Evolutionary conservation across 1,140 invertebrate genomes (phyloP).

Genomic region (Diplogasteroides magnus): DNA sequence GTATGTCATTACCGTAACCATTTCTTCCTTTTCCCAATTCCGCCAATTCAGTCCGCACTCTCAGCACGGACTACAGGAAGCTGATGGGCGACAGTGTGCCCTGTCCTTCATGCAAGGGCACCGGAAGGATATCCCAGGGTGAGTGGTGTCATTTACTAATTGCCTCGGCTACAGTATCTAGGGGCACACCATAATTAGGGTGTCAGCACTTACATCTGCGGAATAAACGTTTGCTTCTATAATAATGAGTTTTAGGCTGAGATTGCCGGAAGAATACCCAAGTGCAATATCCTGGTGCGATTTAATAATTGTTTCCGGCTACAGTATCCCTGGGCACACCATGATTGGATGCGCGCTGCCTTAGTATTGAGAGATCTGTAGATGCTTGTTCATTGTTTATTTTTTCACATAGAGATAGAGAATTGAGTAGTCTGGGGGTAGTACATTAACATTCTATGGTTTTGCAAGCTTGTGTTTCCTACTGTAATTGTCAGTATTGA

Average conservation of each 20-base stretch:
- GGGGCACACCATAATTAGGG: background rate
- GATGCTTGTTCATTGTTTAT: no score
- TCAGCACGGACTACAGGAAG: conserved; percentile 36
- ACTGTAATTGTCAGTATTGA: no score
- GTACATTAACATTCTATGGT: no score
- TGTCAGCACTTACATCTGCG: background rate
- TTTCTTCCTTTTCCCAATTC: no score
- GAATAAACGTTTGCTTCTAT: background rate
- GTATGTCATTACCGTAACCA: no score
- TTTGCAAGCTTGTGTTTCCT: background rate
- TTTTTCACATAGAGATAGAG: no score
- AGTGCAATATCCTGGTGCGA: background rate
- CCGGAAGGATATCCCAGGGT: conserved; percentile 56
- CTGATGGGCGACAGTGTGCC: conserved; percentile 54
- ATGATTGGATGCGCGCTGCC: no score
- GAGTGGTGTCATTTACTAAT: background rate
- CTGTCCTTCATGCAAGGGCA: conserved; percentile 55
- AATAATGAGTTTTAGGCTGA: background rate
- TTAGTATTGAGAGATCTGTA: no score
- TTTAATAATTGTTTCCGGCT: background rate
- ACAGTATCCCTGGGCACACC: background rate
- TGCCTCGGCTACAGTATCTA: background rate
- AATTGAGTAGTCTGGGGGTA: no score
- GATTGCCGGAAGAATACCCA: background rate
- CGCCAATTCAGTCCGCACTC: no score